A percentile compares a stretch with the other conserved stretches of the same genome.
Evolutionary conservation across 2,113 vertebrate genomes (phyloP).

Genomic region (Nannobrachium achirus): DNA sequence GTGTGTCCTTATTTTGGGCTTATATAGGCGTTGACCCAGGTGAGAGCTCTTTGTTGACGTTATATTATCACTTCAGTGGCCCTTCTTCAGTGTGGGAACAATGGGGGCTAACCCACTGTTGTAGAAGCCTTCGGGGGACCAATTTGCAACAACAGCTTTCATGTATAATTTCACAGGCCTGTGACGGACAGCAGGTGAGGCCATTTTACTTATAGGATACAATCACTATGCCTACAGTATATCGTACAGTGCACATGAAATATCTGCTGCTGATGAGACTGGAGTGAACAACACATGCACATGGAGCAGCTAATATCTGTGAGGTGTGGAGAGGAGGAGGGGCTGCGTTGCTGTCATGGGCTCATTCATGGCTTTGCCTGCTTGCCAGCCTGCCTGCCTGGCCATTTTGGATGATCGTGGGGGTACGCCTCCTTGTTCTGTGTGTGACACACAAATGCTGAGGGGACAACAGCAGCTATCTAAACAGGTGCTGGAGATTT

Average conservation of each 20-base stretch:
- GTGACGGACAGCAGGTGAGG: background rate
- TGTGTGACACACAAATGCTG: conserved; percentile 41
- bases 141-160: conserved; percentile 7
- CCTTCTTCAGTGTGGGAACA: conserved; percentile 29
- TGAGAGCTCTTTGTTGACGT: conserved; percentile 39
- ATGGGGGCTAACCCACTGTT: conserved; percentile 1
- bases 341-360: conserved; percentile 47
- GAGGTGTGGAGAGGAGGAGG: conserved; percentile 42
- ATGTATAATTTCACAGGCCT: background rate
- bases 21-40: background rate
- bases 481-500: conserved; percentile 6
- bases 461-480: conserved; percentile 5
- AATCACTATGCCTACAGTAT: no score
- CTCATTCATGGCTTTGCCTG: conserved; percentile 64
- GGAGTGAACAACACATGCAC: conserved; percentile 49
- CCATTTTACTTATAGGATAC: no score
- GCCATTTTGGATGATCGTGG: conserved; percentile 60
- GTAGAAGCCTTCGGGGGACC: background rate
- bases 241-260: no score
- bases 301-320: conserved; percentile 27
- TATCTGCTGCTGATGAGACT: background rate
- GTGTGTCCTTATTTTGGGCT: background rate
- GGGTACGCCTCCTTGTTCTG: conserved; percentile 44
- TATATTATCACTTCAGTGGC: conserved; percentile 24
- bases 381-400: conserved; percentile 26